A percentile compares a stretch with the other conserved stretches of the same genome.
Evolutionary conservation across 2,888 invertebrate species (phyloP).

Genomic region (Lepeophtheirus nordmannii): DNA sequence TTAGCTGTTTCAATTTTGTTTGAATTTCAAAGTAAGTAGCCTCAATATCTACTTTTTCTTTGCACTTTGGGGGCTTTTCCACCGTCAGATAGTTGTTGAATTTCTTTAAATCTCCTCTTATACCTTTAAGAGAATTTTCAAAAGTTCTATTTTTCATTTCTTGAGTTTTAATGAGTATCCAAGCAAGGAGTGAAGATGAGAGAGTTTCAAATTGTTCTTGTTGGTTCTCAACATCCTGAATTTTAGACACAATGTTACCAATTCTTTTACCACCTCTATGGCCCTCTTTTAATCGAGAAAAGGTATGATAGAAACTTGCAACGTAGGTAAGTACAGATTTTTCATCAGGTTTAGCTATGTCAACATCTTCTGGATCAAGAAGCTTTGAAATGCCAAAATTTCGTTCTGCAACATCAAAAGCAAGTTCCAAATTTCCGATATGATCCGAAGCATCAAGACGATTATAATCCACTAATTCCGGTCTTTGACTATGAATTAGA

Average conservation of each 20-base stretch:
- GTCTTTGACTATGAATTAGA: constrained; percentile 90
- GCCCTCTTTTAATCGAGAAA: constrained; percentile 96
- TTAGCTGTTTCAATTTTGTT: constrained; percentile 69
- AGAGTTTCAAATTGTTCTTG: constrained; percentile 44
- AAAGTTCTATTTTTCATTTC: constrained; percentile 70
- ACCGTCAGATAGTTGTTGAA: constrained; percentile 92
- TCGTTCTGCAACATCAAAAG: constrained; percentile 83
- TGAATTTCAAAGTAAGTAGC: constrained; percentile 92
- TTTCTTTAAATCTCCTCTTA: constrained; percentile 67
- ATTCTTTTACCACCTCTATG: constrained; percentile 92
- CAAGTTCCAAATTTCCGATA: constrained; percentile 90
- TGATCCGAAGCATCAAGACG: constrained; percentile 61
- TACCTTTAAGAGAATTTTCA: constrained; percentile 86
- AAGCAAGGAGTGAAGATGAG: constrained; percentile 68
- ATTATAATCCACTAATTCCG: constrained; percentile 80
- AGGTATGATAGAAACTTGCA: constrained; percentile 96
- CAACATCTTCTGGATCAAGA: constrained; percentile 71
- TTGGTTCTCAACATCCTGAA: constrained; percentile 5
- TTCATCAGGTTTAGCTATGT: constrained; percentile 62
- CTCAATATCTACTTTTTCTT: constrained; percentile 90
- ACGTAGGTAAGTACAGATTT: constrained; percentile 98
- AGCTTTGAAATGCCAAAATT: constrained; percentile 83
- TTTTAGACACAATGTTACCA: constrained; percentile 38
- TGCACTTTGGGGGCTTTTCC: constrained; percentile 97
- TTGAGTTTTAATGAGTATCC: constrained; percentile 73